Percentiles rank a stretch among this genome's conserved stretches.
Conservation (phyloP, 2,888 invertebrate genomes). For the Oscheius sp. region DNA sequence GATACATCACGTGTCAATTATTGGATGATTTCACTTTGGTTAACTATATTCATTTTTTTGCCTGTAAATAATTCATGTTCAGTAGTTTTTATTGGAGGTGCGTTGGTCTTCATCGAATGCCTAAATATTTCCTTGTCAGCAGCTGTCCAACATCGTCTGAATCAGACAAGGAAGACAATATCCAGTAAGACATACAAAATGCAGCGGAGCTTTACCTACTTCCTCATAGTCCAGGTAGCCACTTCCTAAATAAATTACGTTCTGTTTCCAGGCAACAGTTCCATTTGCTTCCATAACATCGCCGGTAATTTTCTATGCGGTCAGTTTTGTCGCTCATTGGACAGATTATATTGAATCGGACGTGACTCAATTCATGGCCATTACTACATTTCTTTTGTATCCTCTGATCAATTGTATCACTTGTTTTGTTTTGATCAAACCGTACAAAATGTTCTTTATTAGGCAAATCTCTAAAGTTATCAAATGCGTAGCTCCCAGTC, state of each 20-base stretch:
- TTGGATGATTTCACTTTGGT: no score
- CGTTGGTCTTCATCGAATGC: conserved; percentile 2
- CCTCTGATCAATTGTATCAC: conserved; percentile 2
- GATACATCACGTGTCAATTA: no score
- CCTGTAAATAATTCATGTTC: not conserved
- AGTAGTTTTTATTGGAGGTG: not conserved
- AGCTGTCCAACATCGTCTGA: not conserved
- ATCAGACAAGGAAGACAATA: not conserved
- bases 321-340: not conserved
- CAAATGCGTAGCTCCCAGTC: conserved; percentile 9
- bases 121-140: not conserved
- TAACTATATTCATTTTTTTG: no score
- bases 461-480: not conserved
- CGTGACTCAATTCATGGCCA: not conserved
- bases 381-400: not conserved
- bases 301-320: not conserved
- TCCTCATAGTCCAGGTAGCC: not conserved
- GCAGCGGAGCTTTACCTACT: not conserved
- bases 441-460: not conserved
- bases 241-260: not conserved
- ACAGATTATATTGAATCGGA: not conserved
- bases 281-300: not conserved
- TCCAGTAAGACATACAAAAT: conserved; percentile 1
- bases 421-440: not conserved
- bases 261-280: not conserved